phyloP scores from a whole-genome alignment of 2,888 invertebrate species.

The Globia sparganii region DNA sequence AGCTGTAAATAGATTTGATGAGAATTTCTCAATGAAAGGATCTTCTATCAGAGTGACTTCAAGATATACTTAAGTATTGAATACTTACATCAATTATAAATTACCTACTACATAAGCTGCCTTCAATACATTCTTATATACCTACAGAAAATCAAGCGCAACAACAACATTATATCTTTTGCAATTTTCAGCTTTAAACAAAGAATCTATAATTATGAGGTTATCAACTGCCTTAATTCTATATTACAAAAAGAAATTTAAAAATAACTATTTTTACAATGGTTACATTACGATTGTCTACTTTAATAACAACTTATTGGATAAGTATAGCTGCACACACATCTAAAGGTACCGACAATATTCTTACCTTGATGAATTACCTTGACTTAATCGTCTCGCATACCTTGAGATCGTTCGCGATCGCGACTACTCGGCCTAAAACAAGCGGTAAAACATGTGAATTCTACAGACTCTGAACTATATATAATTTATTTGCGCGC shows the following conservation, averaged over 20 bases:
- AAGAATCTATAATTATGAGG: neutral
- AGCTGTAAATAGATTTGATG: conserved; percentile 25
- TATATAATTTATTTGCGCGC: neutral
- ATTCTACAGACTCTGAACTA: neutral
- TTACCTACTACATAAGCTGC: conserved; percentile 19
- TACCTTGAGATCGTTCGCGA: neutral
- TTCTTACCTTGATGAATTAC: conserved; percentile 8
- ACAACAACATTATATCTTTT: neutral
- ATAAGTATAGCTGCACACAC: conserved; percentile 17
- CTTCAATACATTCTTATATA: neutral
- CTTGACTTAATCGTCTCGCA: conserved; percentile 6
- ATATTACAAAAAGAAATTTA: conserved; percentile 5
- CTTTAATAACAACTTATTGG: neutral
- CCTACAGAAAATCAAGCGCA: conserved; percentile 8
- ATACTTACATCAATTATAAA: conserved; percentile 14
- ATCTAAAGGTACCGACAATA: conserved; percentile 18
- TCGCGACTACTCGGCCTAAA: neutral
- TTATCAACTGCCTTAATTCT: neutral
- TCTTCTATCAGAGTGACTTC: conserved; percentile 8
- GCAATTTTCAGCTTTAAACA: conserved; percentile 31
- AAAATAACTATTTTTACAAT: neutral
- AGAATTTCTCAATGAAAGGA: conserved; percentile 17
- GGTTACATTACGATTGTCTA: neutral
- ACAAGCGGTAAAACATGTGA: neutral
- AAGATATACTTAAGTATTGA: conserved; percentile 22